These are phyloP conservation scores for Drosophila oshimai DNA, from an alignment of 1,140 invertebrate genomes.

Conservation along the genomic window DNA sequence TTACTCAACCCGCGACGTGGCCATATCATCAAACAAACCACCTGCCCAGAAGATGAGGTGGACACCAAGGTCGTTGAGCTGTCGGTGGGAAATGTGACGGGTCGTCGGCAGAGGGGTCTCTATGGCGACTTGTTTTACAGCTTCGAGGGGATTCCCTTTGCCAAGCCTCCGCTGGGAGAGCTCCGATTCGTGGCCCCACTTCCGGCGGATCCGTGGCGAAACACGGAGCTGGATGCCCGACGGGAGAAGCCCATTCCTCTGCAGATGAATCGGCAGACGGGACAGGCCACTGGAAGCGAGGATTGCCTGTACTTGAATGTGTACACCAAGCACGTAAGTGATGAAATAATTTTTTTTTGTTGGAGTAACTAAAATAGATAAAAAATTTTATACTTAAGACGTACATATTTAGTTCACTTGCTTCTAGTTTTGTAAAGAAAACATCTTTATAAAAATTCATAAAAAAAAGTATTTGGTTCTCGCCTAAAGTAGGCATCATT, in stretches of 20 bases:
- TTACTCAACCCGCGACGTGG: slow-evolving; percentile 82
- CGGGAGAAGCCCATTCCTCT: slow-evolving; percentile 28
- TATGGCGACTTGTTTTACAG: slow-evolving; percentile 67
- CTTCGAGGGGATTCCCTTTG: slow-evolving; percentile 86
- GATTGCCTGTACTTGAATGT: slow-evolving; percentile 67
- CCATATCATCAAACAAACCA: background rate
- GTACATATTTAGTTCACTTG: too few species aligned
- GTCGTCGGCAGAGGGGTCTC: slow-evolving; percentile 39
- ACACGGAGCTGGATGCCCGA: slow-evolving; percentile 80
- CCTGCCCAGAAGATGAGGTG: background rate
- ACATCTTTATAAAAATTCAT: too few species aligned
- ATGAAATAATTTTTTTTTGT: background rate
- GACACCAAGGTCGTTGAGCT: slow-evolving; percentile 44
- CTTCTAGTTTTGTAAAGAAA: too few species aligned
- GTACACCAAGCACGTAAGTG: slow-evolving; percentile 65
- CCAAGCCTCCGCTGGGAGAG: slow-evolving; percentile 86
- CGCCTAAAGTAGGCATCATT: too few species aligned
- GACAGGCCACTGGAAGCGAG: slow-evolving; percentile 42
- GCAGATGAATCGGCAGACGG: slow-evolving; percentile 17
- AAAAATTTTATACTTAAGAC: too few species aligned
- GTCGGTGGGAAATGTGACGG: slow-evolving; percentile 58
- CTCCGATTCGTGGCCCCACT: slow-evolving; percentile 85
- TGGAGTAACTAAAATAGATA: too few species aligned
- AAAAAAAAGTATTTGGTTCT: too few species aligned
- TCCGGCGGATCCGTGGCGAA: slow-evolving; percentile 84